phyloP scores from a whole-genome alignment of 2,888 invertebrate genomes.

The Furcula furcula region DNA sequence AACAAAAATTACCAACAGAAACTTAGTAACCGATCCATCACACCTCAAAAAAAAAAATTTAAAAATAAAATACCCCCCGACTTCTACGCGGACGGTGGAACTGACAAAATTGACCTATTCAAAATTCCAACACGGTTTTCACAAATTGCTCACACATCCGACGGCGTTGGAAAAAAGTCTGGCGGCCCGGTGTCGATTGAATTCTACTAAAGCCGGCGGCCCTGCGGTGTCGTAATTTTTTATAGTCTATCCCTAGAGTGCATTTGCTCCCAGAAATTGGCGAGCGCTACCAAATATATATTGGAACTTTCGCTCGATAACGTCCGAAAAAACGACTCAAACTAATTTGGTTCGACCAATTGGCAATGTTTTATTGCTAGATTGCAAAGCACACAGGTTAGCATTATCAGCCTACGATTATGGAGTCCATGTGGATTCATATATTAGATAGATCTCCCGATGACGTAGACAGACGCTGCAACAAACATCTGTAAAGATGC shows the following conservation, averaged over 20 bases:
- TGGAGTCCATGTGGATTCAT: too few relatives aligned
- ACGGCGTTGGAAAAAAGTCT: conserved; percentile 41
- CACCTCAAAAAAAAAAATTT: conserved; percentile 9
- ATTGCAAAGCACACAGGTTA: too few relatives aligned
- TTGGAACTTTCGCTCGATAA: conserved; percentile 12
- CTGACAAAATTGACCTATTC: conserved; percentile 29
- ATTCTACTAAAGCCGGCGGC: conserved; percentile 40
- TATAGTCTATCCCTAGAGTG: conserved; percentile 49
- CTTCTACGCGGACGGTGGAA: conserved; percentile 13
- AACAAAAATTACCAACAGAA: neutral
- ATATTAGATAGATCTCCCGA: too few relatives aligned
- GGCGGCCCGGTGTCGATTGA: conserved; percentile 47
- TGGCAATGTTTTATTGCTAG: too few relatives aligned
- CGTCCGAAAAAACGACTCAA: conserved; percentile 11
- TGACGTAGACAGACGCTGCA: too few relatives aligned
- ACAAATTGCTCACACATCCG: conserved; percentile 48
- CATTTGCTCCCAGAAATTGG: conserved; percentile 44
- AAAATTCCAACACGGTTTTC: conserved; percentile 46
- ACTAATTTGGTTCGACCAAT: conserved; percentile 16
- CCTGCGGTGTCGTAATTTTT: conserved; percentile 54
- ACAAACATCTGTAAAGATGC: too few relatives aligned
- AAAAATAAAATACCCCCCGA: conserved; percentile 10
- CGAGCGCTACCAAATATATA: conserved; percentile 29
- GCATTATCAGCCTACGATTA: too few relatives aligned
- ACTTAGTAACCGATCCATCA: neutral